Conservation (phyloP, 2,888 invertebrate genomes). For the Meiosimyza decipiens region DNA sequence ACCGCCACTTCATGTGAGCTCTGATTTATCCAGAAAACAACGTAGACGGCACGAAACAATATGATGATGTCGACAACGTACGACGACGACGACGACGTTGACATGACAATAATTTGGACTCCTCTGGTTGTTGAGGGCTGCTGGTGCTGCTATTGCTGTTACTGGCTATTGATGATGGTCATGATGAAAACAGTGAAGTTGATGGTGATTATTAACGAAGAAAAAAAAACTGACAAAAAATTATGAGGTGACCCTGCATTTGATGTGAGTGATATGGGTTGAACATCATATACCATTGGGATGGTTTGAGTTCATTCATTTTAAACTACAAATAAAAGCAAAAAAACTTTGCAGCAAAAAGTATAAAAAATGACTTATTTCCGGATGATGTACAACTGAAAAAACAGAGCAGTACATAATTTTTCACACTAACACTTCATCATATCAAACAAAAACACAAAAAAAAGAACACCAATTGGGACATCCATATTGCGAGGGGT, state of each 20-base stretch:
- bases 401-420: too few relatives aligned
- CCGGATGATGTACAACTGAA: slow-evolving; percentile 30
- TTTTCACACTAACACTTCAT: too few relatives aligned
- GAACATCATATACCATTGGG: not conserved
- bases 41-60: slow-evolving; percentile 39
- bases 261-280: not conserved
- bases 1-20: not conserved
- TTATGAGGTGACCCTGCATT: slow-evolving; percentile 1
- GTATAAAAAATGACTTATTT: slow-evolving; percentile 41
- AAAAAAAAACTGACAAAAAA: not conserved
- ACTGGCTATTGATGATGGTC: not conserved
- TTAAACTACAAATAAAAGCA: too few relatives aligned
- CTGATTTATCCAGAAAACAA: slow-evolving; percentile 36
- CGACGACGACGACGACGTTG: slow-evolving; percentile 29
- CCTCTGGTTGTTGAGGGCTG: not conserved
- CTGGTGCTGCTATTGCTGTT: not conserved
- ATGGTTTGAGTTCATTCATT: too few relatives aligned
- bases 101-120: slow-evolving; percentile 37
- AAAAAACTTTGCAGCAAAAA: slow-evolving; percentile 20
- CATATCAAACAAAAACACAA: too few relatives aligned
- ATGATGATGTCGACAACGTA: slow-evolving; percentile 11
- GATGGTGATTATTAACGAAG: slow-evolving; percentile 10
- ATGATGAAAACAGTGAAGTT: slow-evolving; percentile 15
- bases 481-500: too few relatives aligned
- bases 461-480: too few relatives aligned